These are phyloP conservation scores for Cotesia congregata DNA, from an alignment of 2,888 invertebrate species.

Conservation along the genomic window DNA sequence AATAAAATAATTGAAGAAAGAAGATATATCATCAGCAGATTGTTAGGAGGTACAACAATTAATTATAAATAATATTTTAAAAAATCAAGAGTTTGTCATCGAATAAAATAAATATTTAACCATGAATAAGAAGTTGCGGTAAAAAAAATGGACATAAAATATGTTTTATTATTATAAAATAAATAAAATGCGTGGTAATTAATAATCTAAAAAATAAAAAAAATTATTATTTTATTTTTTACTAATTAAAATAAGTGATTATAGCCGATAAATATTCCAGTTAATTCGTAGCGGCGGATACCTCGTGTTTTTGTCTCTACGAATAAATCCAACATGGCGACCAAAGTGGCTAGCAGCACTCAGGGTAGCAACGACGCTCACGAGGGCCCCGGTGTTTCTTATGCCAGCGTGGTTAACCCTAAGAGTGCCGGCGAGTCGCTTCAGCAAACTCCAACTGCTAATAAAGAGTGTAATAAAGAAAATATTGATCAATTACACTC, in stretches of 20 bases:
- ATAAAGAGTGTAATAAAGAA: constrained; percentile 75
- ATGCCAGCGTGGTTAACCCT: constrained; percentile 73
- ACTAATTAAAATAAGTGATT: no score
- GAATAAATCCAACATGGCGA: constrained; percentile 66
- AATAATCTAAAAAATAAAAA: neutral
- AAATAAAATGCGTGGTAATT: neutral
- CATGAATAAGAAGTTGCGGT: neutral
- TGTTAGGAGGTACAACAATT: no score
- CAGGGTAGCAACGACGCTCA: constrained; percentile 56
- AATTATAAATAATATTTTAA: neutral
- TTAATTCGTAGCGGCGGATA: constrained; percentile 42
- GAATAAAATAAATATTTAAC: neutral
- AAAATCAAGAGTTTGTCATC: neutral
- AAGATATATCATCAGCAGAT: no score
- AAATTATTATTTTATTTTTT: neutral
- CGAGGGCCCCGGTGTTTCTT: constrained; percentile 67
- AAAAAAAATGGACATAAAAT: neutral
- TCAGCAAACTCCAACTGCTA: constrained; percentile 75
- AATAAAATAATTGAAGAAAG: constrained; percentile 9
- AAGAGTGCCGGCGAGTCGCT: constrained; percentile 77
- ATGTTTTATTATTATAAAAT: neutral
- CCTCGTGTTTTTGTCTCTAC: constrained; percentile 62
- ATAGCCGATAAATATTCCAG: constrained; percentile 6
- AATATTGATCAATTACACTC: constrained; percentile 71
- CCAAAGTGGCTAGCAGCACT: constrained; percentile 71